Evolutionary conservation across 2,113 vertebrate genomes (phyloP).

Genomic region (Meleagris gallopavo): DNA sequence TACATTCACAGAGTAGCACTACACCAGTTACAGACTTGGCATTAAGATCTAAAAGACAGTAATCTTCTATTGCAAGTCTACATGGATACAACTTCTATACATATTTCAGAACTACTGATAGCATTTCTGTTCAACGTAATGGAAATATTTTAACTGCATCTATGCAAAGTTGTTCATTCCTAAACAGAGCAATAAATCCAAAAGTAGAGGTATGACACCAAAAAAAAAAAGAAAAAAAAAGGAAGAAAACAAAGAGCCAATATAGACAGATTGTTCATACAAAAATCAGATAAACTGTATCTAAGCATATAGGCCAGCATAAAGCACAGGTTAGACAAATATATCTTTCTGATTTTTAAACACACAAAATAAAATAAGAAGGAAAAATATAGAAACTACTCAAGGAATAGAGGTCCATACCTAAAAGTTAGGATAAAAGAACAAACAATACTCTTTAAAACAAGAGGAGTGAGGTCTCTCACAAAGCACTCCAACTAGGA

Average conservation of each 20-base stretch:
- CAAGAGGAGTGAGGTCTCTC: not conserved
- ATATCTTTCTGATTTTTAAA: not conserved
- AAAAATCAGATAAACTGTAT: not conserved
- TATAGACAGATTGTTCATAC: not conserved
- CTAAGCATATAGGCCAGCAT: not conserved
- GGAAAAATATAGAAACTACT: not conserved
- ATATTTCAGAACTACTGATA: not conserved
- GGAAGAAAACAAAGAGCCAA: not conserved
- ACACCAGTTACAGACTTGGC: not conserved
- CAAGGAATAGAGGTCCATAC: not conserved
- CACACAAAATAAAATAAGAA: not conserved
- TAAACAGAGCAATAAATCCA: not conserved
- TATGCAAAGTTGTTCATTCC: not conserved
- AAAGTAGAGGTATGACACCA: not conserved
- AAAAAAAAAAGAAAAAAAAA: not conserved
- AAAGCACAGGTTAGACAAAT: not conserved
- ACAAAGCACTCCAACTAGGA: not conserved
- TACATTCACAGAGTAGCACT: not conserved
- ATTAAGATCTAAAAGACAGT: not conserved
- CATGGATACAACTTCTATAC: not conserved
- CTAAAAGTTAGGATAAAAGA: not conserved
- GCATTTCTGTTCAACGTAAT: not conserved
- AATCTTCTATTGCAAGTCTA: not conserved
- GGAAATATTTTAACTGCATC: not conserved
- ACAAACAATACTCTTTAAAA: not conserved